Conservation (phyloP, 2,888 invertebrate genomes). For the Morinoia aosen region DNA sequence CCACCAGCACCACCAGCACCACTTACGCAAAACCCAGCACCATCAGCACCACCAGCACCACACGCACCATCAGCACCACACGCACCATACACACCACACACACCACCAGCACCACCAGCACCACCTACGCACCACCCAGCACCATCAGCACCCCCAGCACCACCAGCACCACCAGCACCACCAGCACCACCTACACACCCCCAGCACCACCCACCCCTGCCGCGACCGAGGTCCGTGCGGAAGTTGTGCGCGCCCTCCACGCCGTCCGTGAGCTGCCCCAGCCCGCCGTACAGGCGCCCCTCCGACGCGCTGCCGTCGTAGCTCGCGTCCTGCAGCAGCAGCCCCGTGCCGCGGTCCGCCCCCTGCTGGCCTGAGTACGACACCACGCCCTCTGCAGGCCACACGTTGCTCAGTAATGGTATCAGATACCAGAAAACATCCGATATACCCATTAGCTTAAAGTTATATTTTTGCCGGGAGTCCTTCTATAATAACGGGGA, state of each 20-base stretch:
- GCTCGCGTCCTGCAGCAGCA: slow-evolving; percentile 79
- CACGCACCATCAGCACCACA: too few species aligned
- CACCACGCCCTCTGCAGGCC: slow-evolving; percentile 80
- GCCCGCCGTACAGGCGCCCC: slow-evolving; percentile 76
- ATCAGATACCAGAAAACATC: neutral
- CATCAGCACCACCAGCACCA: too few species aligned
- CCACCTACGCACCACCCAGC: too few species aligned
- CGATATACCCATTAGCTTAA: neutral
- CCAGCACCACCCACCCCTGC: slow-evolving; percentile 58
- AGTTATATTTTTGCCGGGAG: too few species aligned
- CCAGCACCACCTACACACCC: too few species aligned
- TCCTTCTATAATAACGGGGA: too few species aligned
- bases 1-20: too few species aligned
- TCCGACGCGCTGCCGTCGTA: slow-evolving; percentile 80
- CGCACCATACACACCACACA: too few species aligned
- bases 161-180: too few species aligned
- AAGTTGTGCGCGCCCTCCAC: slow-evolving; percentile 83
- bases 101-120: too few species aligned
- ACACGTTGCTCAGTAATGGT: slow-evolving; percentile 2
- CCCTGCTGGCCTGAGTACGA: slow-evolving; percentile 84
- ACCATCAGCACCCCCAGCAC: too few species aligned
- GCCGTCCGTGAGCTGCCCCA: slow-evolving; percentile 86
- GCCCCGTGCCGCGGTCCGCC: slow-evolving; percentile 71
- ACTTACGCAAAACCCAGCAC: too few species aligned
- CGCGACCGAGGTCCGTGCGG: slow-evolving; percentile 71